Evolutionary conservation across 2,888 invertebrate species (phyloP).

Genomic region (Eutolmus rufibarbis): DNA sequence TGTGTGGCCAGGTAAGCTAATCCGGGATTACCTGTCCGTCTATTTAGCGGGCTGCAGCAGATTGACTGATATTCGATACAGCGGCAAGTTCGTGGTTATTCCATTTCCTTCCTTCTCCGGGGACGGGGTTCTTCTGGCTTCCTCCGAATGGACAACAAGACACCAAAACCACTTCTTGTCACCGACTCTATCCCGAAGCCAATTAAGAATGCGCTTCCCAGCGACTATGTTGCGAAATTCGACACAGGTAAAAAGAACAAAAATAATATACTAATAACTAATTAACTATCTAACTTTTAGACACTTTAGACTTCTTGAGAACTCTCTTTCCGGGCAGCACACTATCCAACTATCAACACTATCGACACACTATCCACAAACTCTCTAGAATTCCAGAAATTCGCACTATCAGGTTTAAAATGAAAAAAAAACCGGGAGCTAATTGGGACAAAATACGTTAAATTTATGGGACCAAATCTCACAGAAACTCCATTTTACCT

Average conservation of each 20-base stretch:
- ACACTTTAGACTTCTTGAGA: background rate
- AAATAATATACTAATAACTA: background rate
- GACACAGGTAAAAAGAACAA: background rate
- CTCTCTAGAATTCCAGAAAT: background rate
- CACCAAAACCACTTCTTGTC: background rate
- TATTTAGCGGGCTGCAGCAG: background rate
- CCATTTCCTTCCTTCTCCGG: conserved; percentile 34
- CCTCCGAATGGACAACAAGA: background rate
- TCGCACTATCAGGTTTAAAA: background rate
- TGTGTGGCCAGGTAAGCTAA: conserved; percentile 20
- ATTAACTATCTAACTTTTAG: background rate
- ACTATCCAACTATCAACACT: background rate
- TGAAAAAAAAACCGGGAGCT: background rate
- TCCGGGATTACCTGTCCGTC: conserved; percentile 25
- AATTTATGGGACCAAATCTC: background rate
- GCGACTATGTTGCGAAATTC: background rate
- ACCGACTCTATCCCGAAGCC: conserved; percentile 6
- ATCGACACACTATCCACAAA: background rate
- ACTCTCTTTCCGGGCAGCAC: background rate
- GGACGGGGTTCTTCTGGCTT: background rate
- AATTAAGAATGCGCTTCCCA: background rate
- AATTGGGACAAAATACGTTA: background rate
- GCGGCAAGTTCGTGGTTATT: conserved; percentile 26
- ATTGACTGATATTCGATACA: conserved; percentile 38
- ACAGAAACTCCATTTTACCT: background rate